Conservation (phyloP, 2,888 invertebrate genomes). For the Watsonalla binaria region DNA sequence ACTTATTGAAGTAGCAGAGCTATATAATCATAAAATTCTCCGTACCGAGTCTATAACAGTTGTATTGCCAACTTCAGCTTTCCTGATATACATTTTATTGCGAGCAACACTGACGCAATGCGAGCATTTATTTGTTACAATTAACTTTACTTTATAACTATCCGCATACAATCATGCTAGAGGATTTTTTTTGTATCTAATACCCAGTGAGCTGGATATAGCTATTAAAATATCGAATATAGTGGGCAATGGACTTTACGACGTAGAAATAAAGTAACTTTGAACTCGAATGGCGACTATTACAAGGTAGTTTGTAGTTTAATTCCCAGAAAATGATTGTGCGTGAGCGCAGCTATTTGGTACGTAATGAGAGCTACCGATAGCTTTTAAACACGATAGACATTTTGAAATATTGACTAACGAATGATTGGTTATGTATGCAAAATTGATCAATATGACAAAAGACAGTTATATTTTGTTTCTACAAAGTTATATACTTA, state of each 20-base stretch:
- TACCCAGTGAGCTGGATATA: not conserved
- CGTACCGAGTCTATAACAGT: not conserved
- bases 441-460: no score
- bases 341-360: slow-evolving; percentile 12
- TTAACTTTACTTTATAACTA: no score
- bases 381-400: slow-evolving; percentile 14
- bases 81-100: not conserved
- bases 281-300: slow-evolving; percentile 9
- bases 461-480: no score
- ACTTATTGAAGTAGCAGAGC: no score
- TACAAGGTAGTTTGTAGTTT: slow-evolving; percentile 13
- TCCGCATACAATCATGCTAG: no score
- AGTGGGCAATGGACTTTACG: not conserved
- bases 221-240: not conserved
- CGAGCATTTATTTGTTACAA: not conserved
- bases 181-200: not conserved
- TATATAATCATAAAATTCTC: no score
- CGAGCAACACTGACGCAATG: not conserved
- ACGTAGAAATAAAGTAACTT: slow-evolving; percentile 5
- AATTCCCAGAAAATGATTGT: slow-evolving; percentile 29
- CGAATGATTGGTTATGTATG: no score
- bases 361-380: slow-evolving; percentile 19
- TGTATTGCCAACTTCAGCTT: not conserved
- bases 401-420: not conserved
- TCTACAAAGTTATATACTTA: no score